Percentiles rank a stretch among this genome's conserved stretches.
These are phyloP conservation scores for Oncorhynchus keta DNA, from an alignment of 2,113 vertebrate species.

Conservation along the genomic window DNA sequence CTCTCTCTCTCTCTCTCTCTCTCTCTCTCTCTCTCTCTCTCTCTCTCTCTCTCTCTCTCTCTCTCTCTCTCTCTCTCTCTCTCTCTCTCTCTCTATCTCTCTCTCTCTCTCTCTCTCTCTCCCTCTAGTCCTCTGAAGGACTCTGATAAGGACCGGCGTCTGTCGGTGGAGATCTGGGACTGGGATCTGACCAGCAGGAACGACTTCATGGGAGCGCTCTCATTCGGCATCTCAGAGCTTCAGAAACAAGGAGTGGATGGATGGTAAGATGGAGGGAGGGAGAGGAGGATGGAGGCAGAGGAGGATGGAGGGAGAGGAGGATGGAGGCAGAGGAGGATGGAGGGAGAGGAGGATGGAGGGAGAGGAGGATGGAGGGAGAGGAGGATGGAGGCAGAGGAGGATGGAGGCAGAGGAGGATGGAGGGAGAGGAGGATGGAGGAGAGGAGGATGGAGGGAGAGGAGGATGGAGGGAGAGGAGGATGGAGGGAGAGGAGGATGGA, in stretches of 20 bases:
- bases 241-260: conserved; percentile 89
- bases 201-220: conserved; percentile 96
- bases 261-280: neutral
- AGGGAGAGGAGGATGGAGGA: no score
- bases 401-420: no score
- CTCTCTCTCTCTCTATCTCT: neutral
- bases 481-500: no score
- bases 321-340: rapidly evolving
- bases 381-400: neutral
- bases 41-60: no score
- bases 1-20: no score
- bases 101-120: no score
- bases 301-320: no score
- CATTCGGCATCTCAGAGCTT: conserved; percentile 93
- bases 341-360: rapidly evolving
- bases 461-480: neutral
- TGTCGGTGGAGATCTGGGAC: conserved; percentile 96
- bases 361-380: no score
- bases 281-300: no score
- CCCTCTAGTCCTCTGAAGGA: conserved; percentile 85
- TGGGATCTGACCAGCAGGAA: conserved; percentile 97
- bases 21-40: neutral
- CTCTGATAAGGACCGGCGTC: conserved; percentile 87
- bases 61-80: neutral
- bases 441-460: neutral